Evolutionary conservation across 2,113 vertebrate genomes (phyloP).

Genomic region (Nematolebias whitei): DNA sequence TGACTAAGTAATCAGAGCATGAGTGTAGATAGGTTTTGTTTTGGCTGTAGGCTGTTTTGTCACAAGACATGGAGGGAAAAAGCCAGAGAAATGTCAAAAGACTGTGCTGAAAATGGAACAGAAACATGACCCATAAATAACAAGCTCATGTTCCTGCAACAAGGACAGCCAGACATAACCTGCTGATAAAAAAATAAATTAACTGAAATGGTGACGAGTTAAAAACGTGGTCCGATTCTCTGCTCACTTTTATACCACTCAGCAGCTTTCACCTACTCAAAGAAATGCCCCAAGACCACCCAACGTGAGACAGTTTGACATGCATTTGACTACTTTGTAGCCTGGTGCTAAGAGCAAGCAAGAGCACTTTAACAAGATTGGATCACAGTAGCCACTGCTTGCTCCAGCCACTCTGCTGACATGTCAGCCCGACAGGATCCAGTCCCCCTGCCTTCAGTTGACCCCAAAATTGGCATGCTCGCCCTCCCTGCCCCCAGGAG

Average conservation of each 20-base stretch:
- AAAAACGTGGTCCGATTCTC: slow-evolving; percentile 13
- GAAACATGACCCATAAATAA: slow-evolving; percentile 33
- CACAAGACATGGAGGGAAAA: slow-evolving; percentile 38
- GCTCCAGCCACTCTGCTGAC: slow-evolving; percentile 44
- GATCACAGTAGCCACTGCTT: slow-evolving; percentile 36
- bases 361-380: slow-evolving; percentile 59
- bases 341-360: slow-evolving; percentile 23
- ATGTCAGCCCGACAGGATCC: slow-evolving; percentile 23
- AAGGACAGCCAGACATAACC: slow-evolving; percentile 31
- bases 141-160: slow-evolving; percentile 27
- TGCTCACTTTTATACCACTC: slow-evolving; percentile 11
- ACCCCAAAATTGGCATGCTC: slow-evolving; percentile 12
- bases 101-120: slow-evolving; percentile 28
- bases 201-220: slow-evolving; percentile 29
- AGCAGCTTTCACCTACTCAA: slow-evolving; percentile 22
- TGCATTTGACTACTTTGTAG: slow-evolving; percentile 9
- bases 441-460: slow-evolving; percentile 37
- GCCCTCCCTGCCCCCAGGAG: slow-evolving; percentile 15
- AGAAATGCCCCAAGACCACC: slow-evolving; percentile 8
- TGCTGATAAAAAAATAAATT: slow-evolving; percentile 11
- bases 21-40: slow-evolving; percentile 39
- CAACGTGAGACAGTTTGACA: slow-evolving; percentile 11
- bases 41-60: slow-evolving; percentile 37
- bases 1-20: slow-evolving; percentile 40
- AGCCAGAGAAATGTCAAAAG: slow-evolving; percentile 23